Evolutionary conservation across 1,140 invertebrate genomes (phyloP), one percentile per base, ranked within the genome.

Genomic region (Vanessa tameamea): DNA sequence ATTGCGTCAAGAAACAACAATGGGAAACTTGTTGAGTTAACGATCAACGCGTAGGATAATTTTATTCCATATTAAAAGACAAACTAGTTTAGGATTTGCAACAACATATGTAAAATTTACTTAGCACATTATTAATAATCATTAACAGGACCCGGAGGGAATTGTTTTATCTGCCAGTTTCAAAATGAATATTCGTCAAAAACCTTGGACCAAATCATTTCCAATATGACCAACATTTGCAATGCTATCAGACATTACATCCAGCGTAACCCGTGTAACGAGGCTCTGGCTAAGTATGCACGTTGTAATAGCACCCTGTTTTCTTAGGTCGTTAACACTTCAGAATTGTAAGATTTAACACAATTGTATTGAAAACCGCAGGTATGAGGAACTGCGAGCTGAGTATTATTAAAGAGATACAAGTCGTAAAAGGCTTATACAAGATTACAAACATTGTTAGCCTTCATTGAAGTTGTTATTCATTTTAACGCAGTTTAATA

Each of bases 311-410:
- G 68, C 63, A 64, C 53, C 53, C 61, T 64, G 73, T 66, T 70
- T 63, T 66, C 61, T 26, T 55, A 64, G 68, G 67, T 70, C 73
- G 73, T 71, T 75, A 71, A 55, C 68, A 75, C 68, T 71, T 75
- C 16, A 61, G 72, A 75, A 75, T 67, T 67, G 64, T 63, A 43
- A 11, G 43, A 37, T 71, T 71, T 71, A 75, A 65, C 64, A 37
- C 51, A 66, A 70, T 67, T 20, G 47, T 71, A 75, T 75, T 61
- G 73, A 59, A 75, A 71, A 75, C 55, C 73, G 64, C 68, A 71
- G 63, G 73, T 50, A 75, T 70, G 73, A 75, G 69, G 73, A 75
- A 75, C 68, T 75, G 51, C 50, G 64, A 55, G 53, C 31, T 67
- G 71, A 67, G 64, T 23, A 67, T 61, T 63, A 53, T 68, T 67